These are phyloP conservation scores for Microcebus tavaratra DNA, from an alignment of 2,113 vertebrate species.

Conservation along the genomic window DNA sequence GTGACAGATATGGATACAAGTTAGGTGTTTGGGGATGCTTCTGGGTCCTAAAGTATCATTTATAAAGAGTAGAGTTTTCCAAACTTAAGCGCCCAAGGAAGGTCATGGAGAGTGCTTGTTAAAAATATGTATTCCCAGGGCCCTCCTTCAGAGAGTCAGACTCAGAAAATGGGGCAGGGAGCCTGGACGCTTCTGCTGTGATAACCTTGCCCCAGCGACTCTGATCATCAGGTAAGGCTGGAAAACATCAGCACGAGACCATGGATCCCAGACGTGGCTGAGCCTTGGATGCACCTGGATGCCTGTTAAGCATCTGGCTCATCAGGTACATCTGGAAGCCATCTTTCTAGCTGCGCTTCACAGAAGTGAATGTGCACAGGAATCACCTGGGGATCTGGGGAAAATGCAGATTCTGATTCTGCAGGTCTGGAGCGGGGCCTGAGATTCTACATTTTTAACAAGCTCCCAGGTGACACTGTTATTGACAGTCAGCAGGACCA, in stretches of 20 bases:
- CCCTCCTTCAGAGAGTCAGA: background rate
- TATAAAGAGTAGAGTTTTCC: background rate
- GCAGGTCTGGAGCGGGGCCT: background rate
- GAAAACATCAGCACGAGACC: accelerated
- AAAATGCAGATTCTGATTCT: background rate
- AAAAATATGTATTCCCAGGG: background rate
- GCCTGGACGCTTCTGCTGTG: background rate
- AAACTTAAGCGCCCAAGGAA: background rate
- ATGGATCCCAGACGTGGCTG: background rate
- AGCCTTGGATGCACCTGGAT: background rate
- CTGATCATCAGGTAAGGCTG: background rate
- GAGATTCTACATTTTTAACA: background rate
- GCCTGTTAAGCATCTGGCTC: accelerated
- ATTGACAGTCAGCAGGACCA: background rate
- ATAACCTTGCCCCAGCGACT: background rate
- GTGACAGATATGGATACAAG: conserved; percentile 7
- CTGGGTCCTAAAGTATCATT: background rate
- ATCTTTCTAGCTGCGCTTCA: too few relatives aligned
- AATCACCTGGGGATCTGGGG: background rate
- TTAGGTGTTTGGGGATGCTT: background rate
- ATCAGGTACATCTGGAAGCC: background rate
- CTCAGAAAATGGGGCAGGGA: background rate
- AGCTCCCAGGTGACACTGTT: too few relatives aligned
- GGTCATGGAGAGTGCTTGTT: background rate
- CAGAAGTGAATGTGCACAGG: accelerated